Conservation (phyloP, 2,797 vertebrate genomes). For the Pangasius djambal region DNA sequence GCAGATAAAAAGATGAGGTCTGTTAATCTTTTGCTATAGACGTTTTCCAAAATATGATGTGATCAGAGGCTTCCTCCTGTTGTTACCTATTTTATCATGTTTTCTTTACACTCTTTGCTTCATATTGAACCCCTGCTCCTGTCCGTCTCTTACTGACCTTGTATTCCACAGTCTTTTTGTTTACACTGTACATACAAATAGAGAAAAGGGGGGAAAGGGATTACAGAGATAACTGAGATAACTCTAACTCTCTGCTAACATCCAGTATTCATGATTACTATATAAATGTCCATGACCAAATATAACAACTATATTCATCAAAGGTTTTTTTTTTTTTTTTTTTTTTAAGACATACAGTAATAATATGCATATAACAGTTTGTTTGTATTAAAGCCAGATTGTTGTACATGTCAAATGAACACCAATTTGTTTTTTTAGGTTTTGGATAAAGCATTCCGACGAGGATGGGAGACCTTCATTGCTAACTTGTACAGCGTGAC, state of each 20-base stretch:
- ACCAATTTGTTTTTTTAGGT: conserved; percentile 62
- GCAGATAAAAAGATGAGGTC: conserved; percentile 27
- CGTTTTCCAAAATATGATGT: background rate
- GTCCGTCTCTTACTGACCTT: background rate
- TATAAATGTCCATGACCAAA: background rate
- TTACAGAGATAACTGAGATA: background rate
- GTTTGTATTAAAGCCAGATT: background rate
- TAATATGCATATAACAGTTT: background rate
- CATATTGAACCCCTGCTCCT: background rate
- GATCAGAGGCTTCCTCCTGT: conserved; percentile 3
- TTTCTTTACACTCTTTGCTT: background rate
- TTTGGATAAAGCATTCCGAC: conserved; percentile 74
- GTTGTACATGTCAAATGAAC: conserved; percentile 15
- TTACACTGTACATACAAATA: conserved; percentile 15
- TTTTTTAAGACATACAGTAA: background rate
- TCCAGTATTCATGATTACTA: background rate
- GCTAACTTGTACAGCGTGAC: conserved; percentile 79
- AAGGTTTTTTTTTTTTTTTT: too few species aligned
- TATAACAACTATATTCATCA: background rate
- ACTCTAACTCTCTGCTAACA: background rate
- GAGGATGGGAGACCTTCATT: conserved; percentile 79
- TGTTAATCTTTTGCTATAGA: background rate
- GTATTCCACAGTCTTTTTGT: background rate
- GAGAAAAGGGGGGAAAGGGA: conserved; percentile 19
- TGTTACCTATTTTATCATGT: background rate